phyloP scores from a whole-genome alignment of 2,113 vertebrate species.

The Diphyllodes magnificus region DNA sequence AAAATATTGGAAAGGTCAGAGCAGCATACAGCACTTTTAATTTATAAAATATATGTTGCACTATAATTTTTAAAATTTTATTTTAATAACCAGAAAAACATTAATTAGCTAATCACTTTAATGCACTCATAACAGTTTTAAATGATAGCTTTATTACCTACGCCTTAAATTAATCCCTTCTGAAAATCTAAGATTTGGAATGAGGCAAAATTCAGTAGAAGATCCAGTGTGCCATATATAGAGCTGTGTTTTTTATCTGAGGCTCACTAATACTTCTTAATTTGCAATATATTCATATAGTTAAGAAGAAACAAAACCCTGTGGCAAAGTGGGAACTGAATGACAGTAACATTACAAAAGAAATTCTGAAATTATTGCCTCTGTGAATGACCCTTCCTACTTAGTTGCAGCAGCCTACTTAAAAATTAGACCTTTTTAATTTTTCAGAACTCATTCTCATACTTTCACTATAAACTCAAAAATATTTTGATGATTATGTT shows the following conservation, averaged over 20 bases:
- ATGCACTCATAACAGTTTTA: neutral
- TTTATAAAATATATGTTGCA: neutral
- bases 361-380: neutral
- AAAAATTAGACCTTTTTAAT: neutral
- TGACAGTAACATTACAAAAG: neutral
- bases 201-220: neutral
- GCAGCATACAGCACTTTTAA: neutral
- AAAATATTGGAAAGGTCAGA: slow-evolving; percentile 26
- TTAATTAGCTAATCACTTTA: neutral
- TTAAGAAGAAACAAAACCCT: neutral
- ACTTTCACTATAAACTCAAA: neutral
- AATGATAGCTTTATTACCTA: neutral
- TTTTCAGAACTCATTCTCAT: neutral
- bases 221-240: neutral
- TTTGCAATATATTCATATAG: neutral
- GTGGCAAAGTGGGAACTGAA: neutral
- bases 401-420: neutral
- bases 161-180: neutral
- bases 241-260: neutral
- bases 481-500: neutral
- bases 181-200: neutral
- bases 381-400: neutral
- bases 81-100: neutral
- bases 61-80: neutral
- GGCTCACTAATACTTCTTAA: neutral